These are phyloP conservation scores for Agapetus fuscipes DNA, from an alignment of 2,888 invertebrate species.

Conservation along the genomic window DNA sequence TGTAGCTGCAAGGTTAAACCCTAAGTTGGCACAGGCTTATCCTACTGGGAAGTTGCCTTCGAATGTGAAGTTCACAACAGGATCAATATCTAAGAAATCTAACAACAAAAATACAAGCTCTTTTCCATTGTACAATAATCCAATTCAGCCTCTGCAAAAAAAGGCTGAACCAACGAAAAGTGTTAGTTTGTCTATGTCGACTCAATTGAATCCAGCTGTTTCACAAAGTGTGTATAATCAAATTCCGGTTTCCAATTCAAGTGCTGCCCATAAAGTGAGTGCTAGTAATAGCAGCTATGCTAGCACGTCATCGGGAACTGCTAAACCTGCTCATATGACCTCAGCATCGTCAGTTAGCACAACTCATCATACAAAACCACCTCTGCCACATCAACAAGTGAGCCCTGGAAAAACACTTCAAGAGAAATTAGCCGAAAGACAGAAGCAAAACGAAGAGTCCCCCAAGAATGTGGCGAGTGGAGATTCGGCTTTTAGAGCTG, in stretches of 20 bases:
- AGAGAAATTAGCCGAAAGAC: constrained; percentile 57
- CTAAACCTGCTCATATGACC: constrained; percentile 30
- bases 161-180: neutral
- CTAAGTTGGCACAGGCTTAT: constrained; percentile 2
- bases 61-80: neutral
- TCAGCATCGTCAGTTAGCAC: constrained; percentile 29
- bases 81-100: neutral
- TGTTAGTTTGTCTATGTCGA: neutral
- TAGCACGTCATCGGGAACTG: constrained; percentile 20
- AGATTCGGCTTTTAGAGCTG: constrained; percentile 24
- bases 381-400: constrained; percentile 35
- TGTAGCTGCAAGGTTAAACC: constrained; percentile 2
- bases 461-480: constrained; percentile 21
- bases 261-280: neutral
- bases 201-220: neutral
- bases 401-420: constrained; percentile 57
- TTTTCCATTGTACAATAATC: neutral
- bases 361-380: constrained; percentile 33
- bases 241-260: neutral
- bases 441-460: constrained; percentile 36
- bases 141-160: neutral
- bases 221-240: neutral
- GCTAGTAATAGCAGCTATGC: constrained; percentile 1
- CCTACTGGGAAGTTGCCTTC: neutral
- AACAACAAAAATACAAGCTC: neutral